Base-by-base conservation (phyloP, 2,888 invertebrate species). In the Hedychridium roseum region DNA sequence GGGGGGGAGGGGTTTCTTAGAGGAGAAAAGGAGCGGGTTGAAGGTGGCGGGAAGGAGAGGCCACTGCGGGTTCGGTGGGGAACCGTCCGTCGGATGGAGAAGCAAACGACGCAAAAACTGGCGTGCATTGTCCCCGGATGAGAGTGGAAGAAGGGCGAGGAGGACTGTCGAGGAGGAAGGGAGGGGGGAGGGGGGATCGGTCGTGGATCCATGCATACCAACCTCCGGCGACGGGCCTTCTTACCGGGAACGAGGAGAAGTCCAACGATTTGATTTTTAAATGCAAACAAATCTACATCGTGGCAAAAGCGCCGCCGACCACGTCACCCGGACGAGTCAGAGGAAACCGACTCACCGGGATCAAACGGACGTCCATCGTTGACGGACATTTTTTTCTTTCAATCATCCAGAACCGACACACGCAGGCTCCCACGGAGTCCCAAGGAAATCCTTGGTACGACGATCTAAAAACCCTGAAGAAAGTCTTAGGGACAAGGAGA, bases 261-360 rank as follows among this genome's bases (percentile, higher is more conserved):
- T 51, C 44, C 51, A 47, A 50, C 63, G 71, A 77, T 77, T 77
- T 77, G 77, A 77, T 77, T 77, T 77, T 77, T 77, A 77, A 77
- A 77, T 77, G 76, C 76, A 77, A 77, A 77, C 77, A 77, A 77
- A 77, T 77, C 76, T 77, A 76, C 76, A 76, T 77, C 68, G 72
- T 66, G 70, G 71, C 74, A 76, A 77, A 77, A 76, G 76, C 69
- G 70, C 73, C 76, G 74, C 70, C 74, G 64, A 54, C 59, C 32
- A 40, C 64, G 69, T 66, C 68, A 66, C 62, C 66, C 66, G 30
- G 11, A 28, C 21, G 20, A n/a, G 7, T 44, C 53, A 37, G 50
- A 50, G 53, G 45, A 43, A 52, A 46, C 50, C 48, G 46, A 60
- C 54, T 50, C 39, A 46, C 39, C 41, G 51, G 28, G n/a, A n/a